Evolutionary conservation across 2,888 invertebrate species (phyloP), one percentile per base, ranked within the genome.

Genomic region (Mythimna impura): DNA sequence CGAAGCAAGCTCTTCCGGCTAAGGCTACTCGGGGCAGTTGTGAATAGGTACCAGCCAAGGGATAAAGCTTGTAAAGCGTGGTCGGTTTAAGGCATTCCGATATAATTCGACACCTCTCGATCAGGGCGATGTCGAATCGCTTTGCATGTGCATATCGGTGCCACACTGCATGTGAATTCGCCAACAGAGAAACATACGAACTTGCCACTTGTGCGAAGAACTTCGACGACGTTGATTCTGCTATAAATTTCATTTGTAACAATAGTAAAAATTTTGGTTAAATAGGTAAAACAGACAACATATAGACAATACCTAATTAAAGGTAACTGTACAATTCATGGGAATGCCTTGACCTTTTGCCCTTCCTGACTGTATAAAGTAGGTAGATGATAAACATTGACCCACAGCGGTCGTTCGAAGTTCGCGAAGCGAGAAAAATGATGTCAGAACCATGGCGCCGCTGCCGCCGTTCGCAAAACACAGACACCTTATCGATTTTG

Each of bases 371-470:
- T 60, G 64, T 70, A 61, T 72, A 30, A 57, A 17, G 54, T 57
- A 17, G 40, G 17, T 55, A 55, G 55, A 12, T 57, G 57, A 20
- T 9, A 36, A 67, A 68, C 12, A 43, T n/a, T 30, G 64, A 63
- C 70, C 81, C 60, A 34, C 20, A 65, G 77, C 52, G 55, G 76
- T 60, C 63, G 60, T 78, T 58, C 52, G 12, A 22, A 52, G 25
- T 34, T 60, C 20, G 77, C 58, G 52, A 63, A 70, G 30, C n/a
- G 47, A 62, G 30, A 57, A 66, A 36, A 57, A 73, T 83, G 73
- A 78, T 70, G 71, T 78, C 76, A 81, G 63, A 50, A n/a, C 50
- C 36, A 63, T 75, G 76, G 76, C 76, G 81, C 76, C 30, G 30
- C 30, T 3, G 30, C 30, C 80, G 43, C 7, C 17, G 7, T 6